Evolutionary conservation across 2,113 vertebrate genomes (phyloP), one percentile per base, ranked within the genome.

Genomic region (Mastomys natalensis): DNA sequence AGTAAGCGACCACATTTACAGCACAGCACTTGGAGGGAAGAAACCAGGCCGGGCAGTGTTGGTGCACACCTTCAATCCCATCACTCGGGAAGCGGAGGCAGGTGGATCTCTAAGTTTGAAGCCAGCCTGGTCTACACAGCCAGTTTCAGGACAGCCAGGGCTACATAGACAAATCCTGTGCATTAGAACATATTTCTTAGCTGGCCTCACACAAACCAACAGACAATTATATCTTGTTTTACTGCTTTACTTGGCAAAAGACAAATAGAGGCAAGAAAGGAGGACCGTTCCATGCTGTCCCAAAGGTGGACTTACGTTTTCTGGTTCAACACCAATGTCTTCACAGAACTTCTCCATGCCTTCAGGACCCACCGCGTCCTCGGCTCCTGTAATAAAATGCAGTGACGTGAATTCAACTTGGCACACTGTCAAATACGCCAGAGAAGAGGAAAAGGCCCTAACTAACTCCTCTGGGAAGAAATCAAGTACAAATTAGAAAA

Each of bases 291-390:
- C 34, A 60, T 53, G 19, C 7, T 70, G 88, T n/a, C 90, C 89
- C 15, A 2, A 68, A 98, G 13, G 16, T 17, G 4, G 94, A 98
- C 99, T 99, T 98, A 99, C 99, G 92, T 99, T 99, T 98, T 99
- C 99, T 90, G 99, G 99, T 98, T 99, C 99, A 48, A 99, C 99
- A 97, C 99, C 99, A 95, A 99, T 99, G 98, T 99, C 99, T 98
- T 99, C 99, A 98, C 99, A 99, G 98, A 99, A 99, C 97, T 99
- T 99, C 98, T 99, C 99, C 99, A 99, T 99, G 92, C 99, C 99
- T 98, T 99, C 99, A 86, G 99, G 99, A 94, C 99, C 99, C 95
- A 99, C 99, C 92, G 99, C 98, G 74, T 99, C 99, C 95, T 99
- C 99, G 51, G 99, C 99, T 72, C 99, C 99, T 99, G 96, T 9